Evolutionary conservation across 2,797 vertebrate species (phyloP).

Genomic region (Cottoperca gobio): DNA sequence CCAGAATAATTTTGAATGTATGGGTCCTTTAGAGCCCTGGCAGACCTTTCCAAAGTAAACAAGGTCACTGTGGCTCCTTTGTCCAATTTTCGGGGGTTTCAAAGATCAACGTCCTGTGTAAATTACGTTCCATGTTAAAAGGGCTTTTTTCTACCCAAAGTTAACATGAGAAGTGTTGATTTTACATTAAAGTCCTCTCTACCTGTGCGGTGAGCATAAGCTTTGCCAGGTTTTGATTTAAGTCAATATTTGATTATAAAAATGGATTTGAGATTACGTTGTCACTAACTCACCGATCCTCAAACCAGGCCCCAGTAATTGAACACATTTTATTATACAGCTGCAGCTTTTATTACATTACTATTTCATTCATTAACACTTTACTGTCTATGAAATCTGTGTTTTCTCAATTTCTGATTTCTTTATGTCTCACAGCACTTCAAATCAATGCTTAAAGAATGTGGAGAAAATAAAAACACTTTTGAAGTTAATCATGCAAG

Average conservation of each 20-base stretch:
- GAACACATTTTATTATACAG: background rate
- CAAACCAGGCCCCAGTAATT: background rate
- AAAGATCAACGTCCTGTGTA: slow-evolving; percentile 54
- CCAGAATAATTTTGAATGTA: slow-evolving; percentile 58
- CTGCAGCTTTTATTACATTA: background rate
- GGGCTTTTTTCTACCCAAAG: slow-evolving; percentile 28
- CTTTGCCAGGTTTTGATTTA: slow-evolving; percentile 44
- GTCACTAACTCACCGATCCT: background rate
- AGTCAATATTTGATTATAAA: slow-evolving; percentile 59
- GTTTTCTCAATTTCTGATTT: slow-evolving; percentile 33
- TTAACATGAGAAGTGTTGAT: slow-evolving; percentile 63
- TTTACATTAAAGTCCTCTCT: slow-evolving; percentile 52
- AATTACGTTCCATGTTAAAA: slow-evolving; percentile 54
- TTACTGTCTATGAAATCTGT: background rate
- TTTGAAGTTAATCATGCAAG: slow-evolving; percentile 68
- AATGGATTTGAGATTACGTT: slow-evolving; percentile 20
- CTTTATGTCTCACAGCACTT: slow-evolving; percentile 41
- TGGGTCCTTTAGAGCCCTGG: slow-evolving; percentile 49
- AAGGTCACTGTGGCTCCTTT: slow-evolving; percentile 69
- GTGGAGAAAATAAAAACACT: slow-evolving; percentile 41
- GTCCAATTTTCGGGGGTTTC: slow-evolving; percentile 57
- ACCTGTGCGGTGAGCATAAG: slow-evolving; percentile 34
- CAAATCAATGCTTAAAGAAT: slow-evolving; percentile 9
- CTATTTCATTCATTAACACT: background rate
- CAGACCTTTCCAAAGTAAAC: slow-evolving; percentile 77